Conservation (phyloP, 2,113 vertebrate genomes). For the Macquaria australasica region DNA sequence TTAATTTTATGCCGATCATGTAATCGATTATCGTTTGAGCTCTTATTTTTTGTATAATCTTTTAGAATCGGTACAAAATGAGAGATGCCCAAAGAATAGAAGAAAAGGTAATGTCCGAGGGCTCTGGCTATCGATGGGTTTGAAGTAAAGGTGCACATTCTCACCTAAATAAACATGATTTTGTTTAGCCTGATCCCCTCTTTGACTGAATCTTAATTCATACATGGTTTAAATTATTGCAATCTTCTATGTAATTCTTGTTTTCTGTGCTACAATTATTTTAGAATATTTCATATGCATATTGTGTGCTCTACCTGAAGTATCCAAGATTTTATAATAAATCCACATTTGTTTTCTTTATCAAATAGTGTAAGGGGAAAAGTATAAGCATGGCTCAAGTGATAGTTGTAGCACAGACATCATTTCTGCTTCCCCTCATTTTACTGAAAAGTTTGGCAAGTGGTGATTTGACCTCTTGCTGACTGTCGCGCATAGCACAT, state of each 20-base stretch:
- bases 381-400: not conserved
- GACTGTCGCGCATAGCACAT: slow-evolving; percentile 28
- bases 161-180: not conserved
- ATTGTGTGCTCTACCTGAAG: not conserved
- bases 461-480: slow-evolving; percentile 17
- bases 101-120: not conserved
- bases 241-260: not conserved
- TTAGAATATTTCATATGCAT: not conserved
- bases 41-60: not conserved
- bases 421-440: not conserved
- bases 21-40: not conserved
- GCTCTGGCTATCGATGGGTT: not conserved
- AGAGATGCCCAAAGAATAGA: not conserved
- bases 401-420: not conserved
- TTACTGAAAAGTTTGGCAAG: slow-evolving; percentile 12
- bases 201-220: not conserved
- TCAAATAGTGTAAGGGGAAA: not conserved
- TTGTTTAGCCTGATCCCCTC: not conserved
- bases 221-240: not conserved
- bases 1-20: not conserved
- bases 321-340: not conserved
- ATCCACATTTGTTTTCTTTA: not conserved
- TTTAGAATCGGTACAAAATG: not conserved
- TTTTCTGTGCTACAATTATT: not conserved
- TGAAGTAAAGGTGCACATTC: not conserved